A percentile compares a stretch with the other conserved stretches of the same genome.
These are phyloP conservation scores for Amblyopsis hoosieri DNA, from an alignment of 2,797 vertebrate genomes.

Conservation along the genomic window DNA sequence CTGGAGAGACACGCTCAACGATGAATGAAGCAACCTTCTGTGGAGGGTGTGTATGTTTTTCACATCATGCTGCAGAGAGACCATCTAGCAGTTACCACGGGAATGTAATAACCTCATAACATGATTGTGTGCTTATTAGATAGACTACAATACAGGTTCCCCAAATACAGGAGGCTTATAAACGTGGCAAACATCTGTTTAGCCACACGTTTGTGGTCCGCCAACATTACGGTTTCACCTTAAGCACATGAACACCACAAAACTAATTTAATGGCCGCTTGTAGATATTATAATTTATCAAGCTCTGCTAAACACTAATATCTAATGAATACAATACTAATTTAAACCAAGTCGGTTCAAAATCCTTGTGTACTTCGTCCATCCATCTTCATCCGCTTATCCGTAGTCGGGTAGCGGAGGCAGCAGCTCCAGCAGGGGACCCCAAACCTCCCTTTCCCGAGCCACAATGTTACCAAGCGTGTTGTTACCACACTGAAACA, in stretches of 20 bases:
- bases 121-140: neutral
- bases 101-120: neutral
- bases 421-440: too few relatives aligned
- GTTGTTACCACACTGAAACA: too few relatives aligned
- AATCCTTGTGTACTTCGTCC: too few relatives aligned
- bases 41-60: conserved; percentile 37
- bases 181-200: neutral
- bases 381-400: too few relatives aligned
- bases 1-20: conserved; percentile 20
- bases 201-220: too few relatives aligned
- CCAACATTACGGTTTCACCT: conserved; percentile 29
- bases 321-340: too few relatives aligned
- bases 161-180: neutral
- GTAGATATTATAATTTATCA: neutral
- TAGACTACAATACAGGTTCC: neutral
- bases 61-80: conserved; percentile 21
- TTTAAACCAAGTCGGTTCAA: too few relatives aligned
- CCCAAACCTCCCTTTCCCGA: too few relatives aligned
- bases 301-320: too few relatives aligned
- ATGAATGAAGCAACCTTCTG: conserved; percentile 41
- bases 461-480: too few relatives aligned
- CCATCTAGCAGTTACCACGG: neutral
- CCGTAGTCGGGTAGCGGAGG: too few relatives aligned
- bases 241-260: neutral
- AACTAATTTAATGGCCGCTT: neutral